phyloP scores from a whole-genome alignment of 92 coral and sea anemone genomes.

The Bergia sp. region DNA sequence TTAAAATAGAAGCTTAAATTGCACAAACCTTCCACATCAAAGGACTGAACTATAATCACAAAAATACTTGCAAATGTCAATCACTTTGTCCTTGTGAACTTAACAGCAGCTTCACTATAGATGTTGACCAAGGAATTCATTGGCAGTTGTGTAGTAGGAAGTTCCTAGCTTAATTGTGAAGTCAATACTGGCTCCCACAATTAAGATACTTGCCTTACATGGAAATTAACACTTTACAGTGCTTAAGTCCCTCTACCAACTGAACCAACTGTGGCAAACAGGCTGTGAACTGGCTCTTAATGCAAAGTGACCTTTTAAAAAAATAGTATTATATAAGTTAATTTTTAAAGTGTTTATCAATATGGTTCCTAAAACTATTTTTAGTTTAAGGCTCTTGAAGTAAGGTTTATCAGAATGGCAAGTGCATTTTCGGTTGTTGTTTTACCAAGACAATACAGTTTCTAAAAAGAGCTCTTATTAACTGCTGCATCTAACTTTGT shows the following conservation, averaged over 20 bases:
- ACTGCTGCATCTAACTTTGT: too few relatives aligned
- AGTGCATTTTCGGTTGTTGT: too few relatives aligned
- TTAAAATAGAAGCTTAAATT: too few relatives aligned
- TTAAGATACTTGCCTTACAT: slow-evolving; percentile 37
- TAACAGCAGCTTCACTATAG: slow-evolving; percentile 19
- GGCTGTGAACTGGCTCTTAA: background rate
- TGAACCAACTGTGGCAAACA: slow-evolving; percentile 38
- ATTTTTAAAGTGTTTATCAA: too few relatives aligned
- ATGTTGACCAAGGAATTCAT: slow-evolving; percentile 42
- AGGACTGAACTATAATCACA: slow-evolving; percentile 48
- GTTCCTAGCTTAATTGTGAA: background rate
- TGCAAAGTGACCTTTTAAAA: slow-evolving; percentile 32
- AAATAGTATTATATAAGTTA: too few relatives aligned
- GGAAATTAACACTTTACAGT: slow-evolving; percentile 45
- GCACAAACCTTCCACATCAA: slow-evolving; percentile 53
- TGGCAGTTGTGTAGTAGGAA: slow-evolving; percentile 1
- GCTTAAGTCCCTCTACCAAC: slow-evolving; percentile 47
- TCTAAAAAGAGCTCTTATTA: too few relatives aligned
- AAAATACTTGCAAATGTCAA: slow-evolving; percentile 49
- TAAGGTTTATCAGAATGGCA: too few relatives aligned
- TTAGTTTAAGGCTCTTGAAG: too few relatives aligned
- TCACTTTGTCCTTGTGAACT: slow-evolving; percentile 45
- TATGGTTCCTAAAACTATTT: too few relatives aligned
- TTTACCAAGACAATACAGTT: too few relatives aligned
- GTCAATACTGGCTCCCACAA: slow-evolving; percentile 59